Conservation (phyloP, 2,113 vertebrate genomes). For the Manacus vitellinus region DNA sequence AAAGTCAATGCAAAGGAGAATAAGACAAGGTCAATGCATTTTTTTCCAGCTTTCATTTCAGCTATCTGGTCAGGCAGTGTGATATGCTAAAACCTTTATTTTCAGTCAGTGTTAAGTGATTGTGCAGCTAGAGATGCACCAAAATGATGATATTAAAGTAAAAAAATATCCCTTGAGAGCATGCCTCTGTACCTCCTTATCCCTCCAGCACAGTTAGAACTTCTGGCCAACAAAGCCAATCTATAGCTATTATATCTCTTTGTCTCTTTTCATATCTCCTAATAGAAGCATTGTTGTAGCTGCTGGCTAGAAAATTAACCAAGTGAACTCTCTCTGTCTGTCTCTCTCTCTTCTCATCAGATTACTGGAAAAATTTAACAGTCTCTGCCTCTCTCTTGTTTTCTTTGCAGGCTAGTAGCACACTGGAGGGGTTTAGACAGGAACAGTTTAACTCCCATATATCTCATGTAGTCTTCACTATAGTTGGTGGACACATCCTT, state of each 20-base stretch:
- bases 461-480: conserved; percentile 40
- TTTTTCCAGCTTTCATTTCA: conserved; percentile 25
- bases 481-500: conserved; percentile 46
- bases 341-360: conserved; percentile 69
- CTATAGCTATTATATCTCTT: conserved; percentile 68
- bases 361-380: conserved; percentile 72
- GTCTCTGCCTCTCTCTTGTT: conserved; percentile 24
- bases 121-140: conserved; percentile 15
- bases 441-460: conserved; percentile 62
- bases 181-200: neutral
- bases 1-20: neutral
- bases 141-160: conserved; percentile 32
- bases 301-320: conserved; percentile 75
- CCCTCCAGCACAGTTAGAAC: neutral
- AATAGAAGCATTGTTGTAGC: conserved; percentile 65
- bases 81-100: conserved; percentile 6
- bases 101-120: conserved; percentile 35
- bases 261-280: conserved; percentile 67
- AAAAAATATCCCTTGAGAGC: conserved; percentile 9
- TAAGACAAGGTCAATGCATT: neutral
- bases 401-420: conserved; percentile 64
- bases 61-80: neutral
- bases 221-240: conserved; percentile 50
- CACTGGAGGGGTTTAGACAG: conserved; percentile 66
- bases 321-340: conserved; percentile 66